phyloP scores from a whole-genome alignment of 2,888 invertebrate species.

The Lepidocyrtoides sp. region DNA sequence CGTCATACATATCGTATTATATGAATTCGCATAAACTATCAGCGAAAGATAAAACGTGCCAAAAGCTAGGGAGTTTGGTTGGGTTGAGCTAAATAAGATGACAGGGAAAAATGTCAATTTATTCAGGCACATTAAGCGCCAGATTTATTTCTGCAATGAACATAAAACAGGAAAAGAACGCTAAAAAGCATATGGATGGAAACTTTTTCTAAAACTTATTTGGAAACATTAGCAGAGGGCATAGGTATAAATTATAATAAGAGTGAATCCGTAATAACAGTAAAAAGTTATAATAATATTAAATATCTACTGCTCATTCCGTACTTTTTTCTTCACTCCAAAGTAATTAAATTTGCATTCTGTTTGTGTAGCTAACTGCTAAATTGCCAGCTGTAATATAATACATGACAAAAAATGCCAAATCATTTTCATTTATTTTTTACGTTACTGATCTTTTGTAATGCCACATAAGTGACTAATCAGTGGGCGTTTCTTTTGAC shows the following conservation, averaged over 20 bases:
- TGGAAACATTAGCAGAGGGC: no score
- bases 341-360: no score
- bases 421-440: neutral
- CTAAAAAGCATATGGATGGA: no score
- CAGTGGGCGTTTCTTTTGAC: constrained; percentile 29
- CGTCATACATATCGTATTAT: neutral
- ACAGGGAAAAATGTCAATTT: constrained; percentile 41
- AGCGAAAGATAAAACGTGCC: constrained; percentile 22
- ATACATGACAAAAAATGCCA: neutral
- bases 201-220: no score
- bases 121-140: constrained; percentile 49
- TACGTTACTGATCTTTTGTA: neutral
- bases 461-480: constrained; percentile 16
- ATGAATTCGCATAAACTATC: no score
- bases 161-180: neutral
- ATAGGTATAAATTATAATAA: no score
- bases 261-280: no score
- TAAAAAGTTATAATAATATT: no score
- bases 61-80: constrained; percentile 24
- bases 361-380: no score
- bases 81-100: constrained; percentile 19
- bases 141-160: constrained; percentile 46
- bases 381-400: no score
- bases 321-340: no score
- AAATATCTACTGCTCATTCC: no score